Evolutionary conservation across 1,140 invertebrate species (phyloP), one percentile per base, ranked within the genome.

Genomic region (Branchinecta lynchi): DNA sequence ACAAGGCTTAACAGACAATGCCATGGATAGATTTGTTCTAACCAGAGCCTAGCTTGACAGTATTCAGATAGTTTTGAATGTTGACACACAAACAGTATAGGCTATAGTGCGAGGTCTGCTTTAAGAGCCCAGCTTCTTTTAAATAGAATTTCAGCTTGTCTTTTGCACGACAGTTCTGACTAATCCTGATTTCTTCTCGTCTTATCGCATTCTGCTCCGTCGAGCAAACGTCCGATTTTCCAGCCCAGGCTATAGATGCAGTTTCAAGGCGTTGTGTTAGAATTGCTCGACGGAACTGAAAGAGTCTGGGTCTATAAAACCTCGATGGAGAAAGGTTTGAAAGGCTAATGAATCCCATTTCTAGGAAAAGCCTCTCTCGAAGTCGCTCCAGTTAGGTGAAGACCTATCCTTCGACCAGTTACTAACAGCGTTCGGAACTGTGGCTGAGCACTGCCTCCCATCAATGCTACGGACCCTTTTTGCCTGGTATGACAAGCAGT

Each of bases 371-470:
- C 87, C 89, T 66, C 77, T 98, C 12, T 91, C 91, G 17, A 97
- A 97, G 83, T 87, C 92, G 3, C 79, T 98, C 68, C 94, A 97
- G 81, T 84, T 93, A 73, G 94, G 93, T 7, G 95, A 98, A 82
- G 94, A 98, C 82, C 76, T 85, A 8, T 88, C 94, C 72, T 92
- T 98, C 79, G 95, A 98, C 82, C 94, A 98, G 79, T 80, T 98
- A n/a, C 80, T 98, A 15, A 89, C 85, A 51, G 89, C 93, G 0
- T 89, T 98, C 76, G 92, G 93, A 21, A 89, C 89, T 20, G 92
- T 96, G 1, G 92, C 93, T 0, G 96, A 99, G 78, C 93, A 98
- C 78, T 97, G 96, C 80, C 80, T 99, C 51, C 96, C 97, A 3
- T 98, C 96, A 9, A 83, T 99, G 70, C 79, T 99, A 65, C 82